A percentile compares a stretch with the other conserved stretches of the same genome.
These are phyloP conservation scores for Notamacropus eugenii DNA, from an alignment of 2,797 vertebrate species.

Conservation along the genomic window DNA sequence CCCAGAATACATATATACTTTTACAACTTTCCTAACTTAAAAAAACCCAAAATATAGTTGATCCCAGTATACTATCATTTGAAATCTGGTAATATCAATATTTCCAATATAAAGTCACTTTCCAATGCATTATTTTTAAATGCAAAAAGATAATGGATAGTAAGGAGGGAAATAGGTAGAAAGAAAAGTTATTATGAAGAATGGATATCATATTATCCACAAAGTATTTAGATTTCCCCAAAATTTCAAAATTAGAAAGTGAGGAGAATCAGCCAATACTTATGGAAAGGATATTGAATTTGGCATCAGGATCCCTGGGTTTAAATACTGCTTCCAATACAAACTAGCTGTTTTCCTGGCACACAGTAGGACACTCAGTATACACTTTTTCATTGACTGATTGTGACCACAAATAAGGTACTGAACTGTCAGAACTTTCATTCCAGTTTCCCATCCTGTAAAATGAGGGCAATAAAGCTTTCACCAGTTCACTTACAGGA, in stretches of 20 bases:
- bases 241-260: constrained; percentile 46
- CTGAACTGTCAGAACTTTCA: not conserved
- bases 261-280: not conserved
- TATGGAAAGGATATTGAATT: not conserved
- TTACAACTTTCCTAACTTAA: not conserved
- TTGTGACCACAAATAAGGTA: not conserved
- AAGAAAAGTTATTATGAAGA: not conserved
- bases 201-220: not conserved
- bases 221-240: constrained; percentile 25
- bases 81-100: not conserved
- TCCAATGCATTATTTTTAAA: not conserved
- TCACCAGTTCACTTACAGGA: not conserved
- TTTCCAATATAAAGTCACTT: not conserved
- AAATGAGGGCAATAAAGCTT: not conserved
- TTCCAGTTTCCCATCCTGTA: not conserved
- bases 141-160: not conserved
- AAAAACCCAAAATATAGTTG: not conserved
- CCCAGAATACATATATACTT: not conserved
- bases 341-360: not conserved
- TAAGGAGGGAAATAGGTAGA: not conserved
- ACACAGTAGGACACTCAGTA: not conserved
- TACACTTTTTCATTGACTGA: not conserved
- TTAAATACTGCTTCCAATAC: not conserved
- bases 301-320: not conserved
- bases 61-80: not conserved